Evolutionary conservation across 2,797 vertebrate genomes (phyloP), one percentile per base, ranked within the genome.

Genomic region (Netta rufina): DNA sequence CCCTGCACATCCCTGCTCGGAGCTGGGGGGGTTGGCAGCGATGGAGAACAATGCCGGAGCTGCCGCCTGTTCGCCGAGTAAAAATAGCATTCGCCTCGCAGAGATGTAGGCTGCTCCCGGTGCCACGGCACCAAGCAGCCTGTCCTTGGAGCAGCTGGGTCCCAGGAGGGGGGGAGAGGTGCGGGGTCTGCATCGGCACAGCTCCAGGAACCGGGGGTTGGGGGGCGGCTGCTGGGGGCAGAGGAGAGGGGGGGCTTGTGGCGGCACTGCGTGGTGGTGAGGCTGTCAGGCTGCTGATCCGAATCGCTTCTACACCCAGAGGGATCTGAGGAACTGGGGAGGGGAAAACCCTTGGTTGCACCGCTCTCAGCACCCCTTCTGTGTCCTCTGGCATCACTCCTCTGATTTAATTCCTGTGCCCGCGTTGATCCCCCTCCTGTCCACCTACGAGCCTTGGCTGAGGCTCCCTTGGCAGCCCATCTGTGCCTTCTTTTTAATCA

Each of bases 131-230:
- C 65, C 86, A 24, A 33, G 3, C 38, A 92, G 87, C 32, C 67
- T 39, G 87, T 62, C 87, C 89, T 77, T 39, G 77, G 77, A 88
- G 83, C 93, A 60, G 89, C 93, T 91, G 90, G 14, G 20, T 58
- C 49, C 58, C 17, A 6, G 70, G 77, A 38, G 32, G 39, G 49
- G 28, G 70, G 62, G 22, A 33, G 43, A n/a, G 45, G 19, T 20
- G 19, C 3, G 9, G 54, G 0, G 11, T 39, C 81, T 43, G 47
- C 13, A 0, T 5, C 3, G 2, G 8, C 33, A 6, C 64, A 58
- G 64, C 84, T 43, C 17, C 28, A 30, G 53, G 84, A 56, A 65
- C 60, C 13, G 4, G 2, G 58, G 30, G 53, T 47, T 28, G 72
- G 57, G 67, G 49, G 27, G 41, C 16, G 9, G 41, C 41, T 39